phyloP scores from a whole-genome alignment of 2,797 vertebrate genomes.

The Accipiter fasciatus region DNA sequence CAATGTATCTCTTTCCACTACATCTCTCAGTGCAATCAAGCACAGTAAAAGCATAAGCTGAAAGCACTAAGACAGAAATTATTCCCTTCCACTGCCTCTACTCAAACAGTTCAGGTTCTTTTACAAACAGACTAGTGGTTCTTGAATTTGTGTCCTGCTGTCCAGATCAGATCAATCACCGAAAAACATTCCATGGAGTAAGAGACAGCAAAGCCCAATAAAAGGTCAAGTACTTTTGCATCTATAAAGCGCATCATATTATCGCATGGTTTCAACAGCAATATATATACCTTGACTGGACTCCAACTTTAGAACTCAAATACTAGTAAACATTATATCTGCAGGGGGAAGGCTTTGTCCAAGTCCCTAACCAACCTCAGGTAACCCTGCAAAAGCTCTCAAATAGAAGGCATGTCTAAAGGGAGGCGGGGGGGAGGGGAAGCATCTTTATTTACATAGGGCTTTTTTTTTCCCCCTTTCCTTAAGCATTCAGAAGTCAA shows the following conservation, averaged over 20 bases:
- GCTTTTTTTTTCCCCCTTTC: background rate
- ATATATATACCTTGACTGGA: background rate
- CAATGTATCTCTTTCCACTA: background rate
- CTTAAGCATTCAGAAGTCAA: background rate
- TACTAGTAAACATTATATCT: background rate
- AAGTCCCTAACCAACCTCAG: background rate
- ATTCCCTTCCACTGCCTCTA: background rate
- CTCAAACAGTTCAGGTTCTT: background rate
- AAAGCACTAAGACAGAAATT: background rate
- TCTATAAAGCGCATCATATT: rapidly evolving
- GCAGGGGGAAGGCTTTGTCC: background rate
- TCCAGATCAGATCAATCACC: background rate
- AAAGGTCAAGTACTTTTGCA: background rate
- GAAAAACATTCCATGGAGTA: background rate
- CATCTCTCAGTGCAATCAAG: background rate
- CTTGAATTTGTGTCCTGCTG: background rate
- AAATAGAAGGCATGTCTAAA: background rate
- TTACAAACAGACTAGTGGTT: background rate
- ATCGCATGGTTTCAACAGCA: background rate
- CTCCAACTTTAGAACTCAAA: background rate
- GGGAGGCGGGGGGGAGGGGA: rapidly evolving
- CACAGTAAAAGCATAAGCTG: background rate
- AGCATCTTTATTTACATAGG: background rate
- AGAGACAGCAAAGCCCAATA: background rate
- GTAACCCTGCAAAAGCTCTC: background rate